Conservation (phyloP, 2,888 invertebrate species). For the Drepanosiphum platanoidis region DNA sequence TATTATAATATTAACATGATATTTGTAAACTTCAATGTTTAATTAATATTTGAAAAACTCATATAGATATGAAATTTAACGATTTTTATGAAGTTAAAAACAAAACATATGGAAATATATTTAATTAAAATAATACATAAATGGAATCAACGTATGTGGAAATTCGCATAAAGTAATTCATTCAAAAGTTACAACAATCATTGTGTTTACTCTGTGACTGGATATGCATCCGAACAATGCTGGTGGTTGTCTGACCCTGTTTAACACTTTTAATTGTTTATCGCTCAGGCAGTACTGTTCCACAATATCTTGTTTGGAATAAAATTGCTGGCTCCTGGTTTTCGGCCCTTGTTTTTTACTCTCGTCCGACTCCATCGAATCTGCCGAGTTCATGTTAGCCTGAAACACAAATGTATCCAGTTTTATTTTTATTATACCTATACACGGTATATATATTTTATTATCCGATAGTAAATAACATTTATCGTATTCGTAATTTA, state of each 20-base stretch:
- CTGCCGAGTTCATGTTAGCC: slow-evolving; percentile 46
- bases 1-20: no score
- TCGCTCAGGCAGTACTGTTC: slow-evolving; percentile 95
- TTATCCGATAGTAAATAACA: no score
- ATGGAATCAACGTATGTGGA: not conserved
- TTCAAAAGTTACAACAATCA: not conserved
- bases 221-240: slow-evolving; percentile 89
- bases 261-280: slow-evolving; percentile 85
- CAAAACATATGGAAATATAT: no score
- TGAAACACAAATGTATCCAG: not conserved
- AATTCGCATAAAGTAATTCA: not conserved
- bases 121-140: not conserved
- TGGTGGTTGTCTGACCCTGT: slow-evolving; percentile 71
- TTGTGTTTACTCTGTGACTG: slow-evolving; percentile 65
- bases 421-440: not conserved
- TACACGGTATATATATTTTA: no score
- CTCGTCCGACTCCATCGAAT: slow-evolving; percentile 57
- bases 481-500: no score
- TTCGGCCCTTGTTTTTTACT: slow-evolving; percentile 49
- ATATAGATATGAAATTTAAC: no score
- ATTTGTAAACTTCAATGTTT: no score
- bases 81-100: no score
- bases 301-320: slow-evolving; percentile 89
- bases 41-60: no score
- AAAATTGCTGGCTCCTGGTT: slow-evolving; percentile 70